Evolutionary conservation across 2,888 invertebrate genomes (phyloP), one percentile per base, ranked within the genome.

Genomic region (Ennomos fuscantarius): DNA sequence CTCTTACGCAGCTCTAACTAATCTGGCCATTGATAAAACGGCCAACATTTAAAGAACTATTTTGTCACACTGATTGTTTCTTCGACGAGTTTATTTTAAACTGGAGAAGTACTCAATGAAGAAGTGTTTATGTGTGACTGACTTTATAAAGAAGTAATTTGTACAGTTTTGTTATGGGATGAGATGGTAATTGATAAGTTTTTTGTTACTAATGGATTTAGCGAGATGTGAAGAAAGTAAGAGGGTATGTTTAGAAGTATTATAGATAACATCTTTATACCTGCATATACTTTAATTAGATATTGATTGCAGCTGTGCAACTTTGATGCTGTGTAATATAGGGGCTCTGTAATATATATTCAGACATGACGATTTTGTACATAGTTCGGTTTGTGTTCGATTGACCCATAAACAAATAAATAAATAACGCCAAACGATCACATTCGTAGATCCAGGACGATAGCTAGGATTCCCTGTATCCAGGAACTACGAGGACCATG

Each of bases 81-180:
- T 44, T 60, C 60, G 10, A 54, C 72, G 53, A 66, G 81, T 58
- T 77, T 72, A 67, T 15, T 45, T 40, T 63, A 65, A 58, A 68
- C 64, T 74, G 71, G 77, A 51, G 44, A 13, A 13, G 54, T 55
- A 52, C 46, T 45, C 12, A 55, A 32, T 52, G 43, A 72, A 73
- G 76, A 72, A 74, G 76, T 82, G 78, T 83, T 84, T 84, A 81
- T 78, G 78, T 75, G 69, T 77, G 77, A 84, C 72, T 79, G 82
- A 74, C 66, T 81, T 76, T 76, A 63, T 74, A 78, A 75, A 76
- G 76, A 68, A 63, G 59, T 66, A 58, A 69, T 77, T 57, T 74
- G 74, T 74, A 70, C 47, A 52, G 56, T 58, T 60, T 59, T 62
- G 51, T 74, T 70, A 68, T 61, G 71, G 70, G 69, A 70, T 70